Base-by-base conservation (phyloP, 2,888 invertebrate species). In the Hemicrepidius hirtus region DNA sequence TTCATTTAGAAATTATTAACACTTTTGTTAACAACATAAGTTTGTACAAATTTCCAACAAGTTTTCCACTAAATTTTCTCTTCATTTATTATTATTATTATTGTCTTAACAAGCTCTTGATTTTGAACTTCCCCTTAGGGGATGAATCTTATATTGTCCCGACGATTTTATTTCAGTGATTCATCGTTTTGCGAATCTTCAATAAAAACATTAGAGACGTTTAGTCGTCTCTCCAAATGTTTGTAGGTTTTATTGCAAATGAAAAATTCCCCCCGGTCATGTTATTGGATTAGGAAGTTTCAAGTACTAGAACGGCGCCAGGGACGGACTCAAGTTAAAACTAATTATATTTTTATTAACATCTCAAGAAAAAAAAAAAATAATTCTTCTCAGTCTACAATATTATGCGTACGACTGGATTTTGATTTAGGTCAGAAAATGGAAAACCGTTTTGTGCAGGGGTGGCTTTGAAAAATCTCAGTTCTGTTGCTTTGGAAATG, bases 191-290 rank as follows among this genome's bases (percentile, higher is more conserved):
- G 20, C 35, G 20, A 57, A 37, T 28, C 32, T 55, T 32, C 53
- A 55, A 13, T 32, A 55, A 55, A 28, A 28, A 55, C 53, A 55
- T 55, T 55, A 16, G 16, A 2, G 53, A 55, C 53, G 16, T 55
- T 55, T 55, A 55, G 28, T 32, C 53, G 53, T 55, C 53, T 55
- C 53, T n/a, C 50, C n/a, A 55, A 32, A 55, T 32, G 32, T n/a
- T 49, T 1, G 24, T 9, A 7, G 7, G 18, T 16, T 37, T 57
- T 57, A 57, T 57, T 20, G 35, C 35, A 12, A n/a, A 24, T 5
- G 24, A 37, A 37, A 57, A 57, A 57, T 57, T n/a, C 37, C 53
- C 1, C 13, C 37, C 20, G 37, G 57, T 32, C 32, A 18, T 57
- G 37, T 35, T 57, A 32, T 57, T 57, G 16, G 20, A 37, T 57